phyloP scores from a whole-genome alignment of 64 coral and sea anemone genomes.

The Dendrophyllia cribrosa region DNA sequence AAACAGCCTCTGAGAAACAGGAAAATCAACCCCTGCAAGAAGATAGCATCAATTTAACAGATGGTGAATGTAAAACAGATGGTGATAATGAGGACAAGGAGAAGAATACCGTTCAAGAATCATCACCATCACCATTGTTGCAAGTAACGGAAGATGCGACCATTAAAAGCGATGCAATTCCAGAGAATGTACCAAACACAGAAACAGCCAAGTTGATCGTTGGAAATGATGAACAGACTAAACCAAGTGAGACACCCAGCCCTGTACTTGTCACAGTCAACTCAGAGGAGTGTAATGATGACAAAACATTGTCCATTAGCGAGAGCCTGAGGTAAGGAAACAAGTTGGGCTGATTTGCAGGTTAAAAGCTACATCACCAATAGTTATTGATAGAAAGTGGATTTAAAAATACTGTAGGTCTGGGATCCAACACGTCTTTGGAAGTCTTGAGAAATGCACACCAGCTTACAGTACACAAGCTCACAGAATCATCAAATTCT shows the following conservation, averaged over 20 bases:
- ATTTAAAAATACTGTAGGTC: not conserved
- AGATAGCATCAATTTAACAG: not conserved
- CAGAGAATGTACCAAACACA: not conserved
- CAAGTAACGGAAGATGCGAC: not conserved
- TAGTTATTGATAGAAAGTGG: too few species aligned
- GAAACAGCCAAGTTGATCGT: not conserved
- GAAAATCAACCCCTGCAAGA: not conserved
- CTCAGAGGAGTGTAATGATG: slow-evolving; percentile 23
- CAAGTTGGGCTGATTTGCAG: not conserved
- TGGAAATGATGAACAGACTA: not conserved
- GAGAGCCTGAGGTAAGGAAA: slow-evolving; percentile 80
- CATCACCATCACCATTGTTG: not conserved
- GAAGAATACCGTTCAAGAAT: not conserved
- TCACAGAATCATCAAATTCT: too few species aligned
- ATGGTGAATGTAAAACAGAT: not conserved
- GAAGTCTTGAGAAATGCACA: too few species aligned
- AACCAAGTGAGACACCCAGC: slow-evolving; percentile 8
- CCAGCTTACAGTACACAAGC: too few species aligned
- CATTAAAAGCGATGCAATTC: not conserved
- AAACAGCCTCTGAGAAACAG: not conserved
- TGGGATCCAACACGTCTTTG: not conserved
- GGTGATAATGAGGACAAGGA: not conserved
- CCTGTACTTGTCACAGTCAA: slow-evolving; percentile 76
- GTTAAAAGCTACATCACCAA: not conserved
- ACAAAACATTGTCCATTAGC: slow-evolving; percentile 75